These are phyloP conservation scores for Balaeniceps rex DNA, from an alignment of 2,113 vertebrate species.

Conservation along the genomic window DNA sequence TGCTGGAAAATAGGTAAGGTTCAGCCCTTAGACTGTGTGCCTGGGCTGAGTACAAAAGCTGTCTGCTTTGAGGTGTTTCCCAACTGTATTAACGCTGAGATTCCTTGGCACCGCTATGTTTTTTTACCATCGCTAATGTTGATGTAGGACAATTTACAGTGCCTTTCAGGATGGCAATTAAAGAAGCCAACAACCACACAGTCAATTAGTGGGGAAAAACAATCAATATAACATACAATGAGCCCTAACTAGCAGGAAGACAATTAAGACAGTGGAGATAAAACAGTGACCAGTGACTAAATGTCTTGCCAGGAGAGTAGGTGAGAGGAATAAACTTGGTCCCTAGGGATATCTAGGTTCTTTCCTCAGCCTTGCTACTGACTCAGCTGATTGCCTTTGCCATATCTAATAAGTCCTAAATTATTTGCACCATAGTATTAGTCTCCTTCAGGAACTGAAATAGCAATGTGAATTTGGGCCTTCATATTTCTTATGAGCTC, in stretches of 20 bases:
- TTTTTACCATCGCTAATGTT: slow-evolving; percentile 1
- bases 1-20: neutral
- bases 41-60: neutral
- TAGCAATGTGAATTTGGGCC: neutral
- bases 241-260: slow-evolving; percentile 34
- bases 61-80: neutral
- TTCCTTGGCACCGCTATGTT: neutral
- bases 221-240: slow-evolving; percentile 57
- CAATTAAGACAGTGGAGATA: slow-evolving; percentile 58
- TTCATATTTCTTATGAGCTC: accelerated
- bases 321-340: neutral
- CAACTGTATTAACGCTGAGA: neutral
- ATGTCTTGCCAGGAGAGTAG: neutral
- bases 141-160: slow-evolving; percentile 27
- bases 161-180: slow-evolving; percentile 55
- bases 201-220: slow-evolving; percentile 52
- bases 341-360: neutral
- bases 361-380: neutral
- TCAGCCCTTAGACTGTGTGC: neutral
- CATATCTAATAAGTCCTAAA: neutral
- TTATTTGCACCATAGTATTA: neutral
- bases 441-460: neutral
- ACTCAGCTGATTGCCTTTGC: neutral
- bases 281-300: slow-evolving; percentile 45
- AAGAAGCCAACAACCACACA: slow-evolving; percentile 23